phyloP scores from a whole-genome alignment of 1,140 invertebrate genomes.

The Plectus sambesii region DNA sequence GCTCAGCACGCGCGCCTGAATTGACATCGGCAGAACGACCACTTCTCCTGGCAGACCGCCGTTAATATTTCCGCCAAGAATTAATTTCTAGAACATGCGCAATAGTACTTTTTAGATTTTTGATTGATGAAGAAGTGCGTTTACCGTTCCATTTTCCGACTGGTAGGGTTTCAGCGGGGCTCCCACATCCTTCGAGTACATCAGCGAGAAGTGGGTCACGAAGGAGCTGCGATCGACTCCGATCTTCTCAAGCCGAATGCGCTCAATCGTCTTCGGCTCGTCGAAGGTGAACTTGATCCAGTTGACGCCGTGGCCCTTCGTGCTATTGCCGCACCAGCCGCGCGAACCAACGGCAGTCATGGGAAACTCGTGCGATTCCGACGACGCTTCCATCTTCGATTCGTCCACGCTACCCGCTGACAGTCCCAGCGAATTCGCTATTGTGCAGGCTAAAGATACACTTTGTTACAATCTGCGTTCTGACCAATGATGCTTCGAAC shows the following conservation, averaged over 20 bases:
- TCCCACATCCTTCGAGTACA: slow-evolving; percentile 74
- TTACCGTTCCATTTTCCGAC: slow-evolving; percentile 66
- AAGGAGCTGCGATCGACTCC: slow-evolving; percentile 73
- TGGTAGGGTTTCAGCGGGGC: slow-evolving; percentile 78
- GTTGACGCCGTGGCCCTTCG: neutral
- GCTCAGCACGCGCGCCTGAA: slow-evolving; percentile 75
- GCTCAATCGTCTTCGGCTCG: slow-evolving; percentile 35
- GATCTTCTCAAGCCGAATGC: slow-evolving; percentile 31
- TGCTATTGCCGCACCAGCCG: slow-evolving; percentile 18
- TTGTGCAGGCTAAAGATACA: neutral
- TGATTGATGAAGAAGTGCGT: slow-evolving; percentile 52
- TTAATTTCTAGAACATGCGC: slow-evolving; percentile 12
- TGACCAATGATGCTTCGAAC: no score
- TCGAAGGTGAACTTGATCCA: slow-evolving; percentile 30
- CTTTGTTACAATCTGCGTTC: no score
- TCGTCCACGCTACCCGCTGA: neutral
- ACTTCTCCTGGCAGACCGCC: slow-evolving; percentile 65
- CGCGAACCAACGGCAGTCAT: neutral
- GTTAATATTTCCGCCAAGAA: slow-evolving; percentile 48
- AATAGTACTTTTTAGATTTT: slow-evolving; percentile 54
- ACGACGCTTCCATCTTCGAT: neutral
- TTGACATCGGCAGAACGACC: slow-evolving; percentile 72
- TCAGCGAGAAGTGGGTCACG: slow-evolving; percentile 70
- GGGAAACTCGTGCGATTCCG: neutral
- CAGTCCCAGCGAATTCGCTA: neutral